These are phyloP conservation scores for Neria commutata DNA, from an alignment of 2,888 invertebrate species.

Conservation along the genomic window DNA sequence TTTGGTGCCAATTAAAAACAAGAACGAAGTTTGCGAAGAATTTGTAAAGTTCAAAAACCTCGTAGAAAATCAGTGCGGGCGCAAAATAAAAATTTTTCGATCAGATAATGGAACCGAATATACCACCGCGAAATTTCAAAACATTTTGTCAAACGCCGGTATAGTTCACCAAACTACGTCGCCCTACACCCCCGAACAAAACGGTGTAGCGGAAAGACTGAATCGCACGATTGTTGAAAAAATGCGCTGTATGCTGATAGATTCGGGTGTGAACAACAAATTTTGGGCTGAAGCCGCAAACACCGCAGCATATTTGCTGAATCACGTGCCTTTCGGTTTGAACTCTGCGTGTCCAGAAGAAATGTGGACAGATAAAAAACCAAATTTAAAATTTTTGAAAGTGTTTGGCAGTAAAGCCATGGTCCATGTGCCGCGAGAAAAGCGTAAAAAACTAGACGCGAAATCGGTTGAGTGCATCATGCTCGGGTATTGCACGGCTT, in stretches of 20 bases:
- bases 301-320: neutral
- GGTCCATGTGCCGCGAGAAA: neutral
- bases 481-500: constrained; percentile 3
- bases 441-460: neutral
- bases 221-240: constrained; percentile 21
- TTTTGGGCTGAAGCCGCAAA: constrained; percentile 28
- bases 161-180: constrained; percentile 4
- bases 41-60: constrained; percentile 15
- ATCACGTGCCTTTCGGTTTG: constrained; percentile 10
- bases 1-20: neutral
- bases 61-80: constrained; percentile 8
- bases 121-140: neutral
- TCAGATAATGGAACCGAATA: constrained; percentile 15
- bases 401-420: constrained; percentile 2
- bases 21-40: constrained; percentile 10
- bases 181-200: constrained; percentile 23
- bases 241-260: constrained; percentile 16
- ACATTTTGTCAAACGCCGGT: neutral
- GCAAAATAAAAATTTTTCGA: constrained; percentile 1
- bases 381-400: neutral
- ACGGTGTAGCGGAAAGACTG: constrained; percentile 18
- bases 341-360: neutral
- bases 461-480: constrained; percentile 6
- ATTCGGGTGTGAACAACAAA: constrained; percentile 10
- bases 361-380: neutral